Base-by-base conservation (phyloP, 1,140 invertebrate species). In the Diprion similis region DNA sequence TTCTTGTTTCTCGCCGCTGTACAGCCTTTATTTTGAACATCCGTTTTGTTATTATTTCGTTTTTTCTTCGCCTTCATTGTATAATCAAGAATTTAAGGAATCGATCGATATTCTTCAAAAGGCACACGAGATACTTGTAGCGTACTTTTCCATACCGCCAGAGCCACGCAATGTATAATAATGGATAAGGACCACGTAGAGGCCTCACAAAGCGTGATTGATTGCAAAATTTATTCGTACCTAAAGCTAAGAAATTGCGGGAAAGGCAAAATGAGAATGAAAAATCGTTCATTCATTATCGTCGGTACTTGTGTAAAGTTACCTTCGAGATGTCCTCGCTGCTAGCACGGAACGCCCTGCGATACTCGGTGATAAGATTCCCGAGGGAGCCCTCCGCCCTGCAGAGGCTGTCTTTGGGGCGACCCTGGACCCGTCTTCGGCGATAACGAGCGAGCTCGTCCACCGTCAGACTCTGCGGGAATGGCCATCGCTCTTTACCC, bases 361-460 rank as follows among this genome's bases (percentile, higher is more conserved):
- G 82, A 75, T 88, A 88, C 68, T 88, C 87, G 17, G 85, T 84
- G 11, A 81, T 71, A 37, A 81, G 75, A 68, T 77, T 76, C 59
- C 80, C 77, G 48, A 73, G 71, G 19, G 73, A 73, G 46, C 78
- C 78, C 13, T 75, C 71, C 15, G 9, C 18, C 17, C 71, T 72
- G 46, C 77, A 79, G 46, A 87, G 79, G 71, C 81, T 85, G 75
- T 88, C 86, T 71, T 81, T 83, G 1, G 85, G 84, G 68, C 80
- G 81, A 66, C 78, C 78, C 9, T 83, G 79, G 17, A 86, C 79
- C 18, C 86, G 85, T 75, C 87, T 87, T 45, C 89, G 86, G 24
- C 90, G 88, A 78, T 89, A 90, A 65, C 85, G 84, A 24, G 85
- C 87, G 64, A 90, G 80, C 76, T 90, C 89, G 76, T 91, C 90